A percentile compares a stretch with the other conserved stretches of the same genome.
Evolutionary conservation across 2,888 invertebrate species (phyloP).

Genomic region (Melanargia galathea): DNA sequence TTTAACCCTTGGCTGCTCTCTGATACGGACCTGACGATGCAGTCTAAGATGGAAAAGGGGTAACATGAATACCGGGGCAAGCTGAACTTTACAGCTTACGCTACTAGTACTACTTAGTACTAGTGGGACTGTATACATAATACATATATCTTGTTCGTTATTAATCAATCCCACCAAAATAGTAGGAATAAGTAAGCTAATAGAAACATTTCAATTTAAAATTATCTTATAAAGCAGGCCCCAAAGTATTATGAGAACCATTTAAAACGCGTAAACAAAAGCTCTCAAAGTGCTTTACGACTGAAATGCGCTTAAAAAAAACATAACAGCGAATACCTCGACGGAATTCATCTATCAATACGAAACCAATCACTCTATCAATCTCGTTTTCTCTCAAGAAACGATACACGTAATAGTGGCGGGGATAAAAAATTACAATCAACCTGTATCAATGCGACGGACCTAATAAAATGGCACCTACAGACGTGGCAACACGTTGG

Average conservation of each 20-base stretch:
- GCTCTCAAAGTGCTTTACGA: slow-evolving; percentile 17
- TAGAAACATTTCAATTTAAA: not conserved
- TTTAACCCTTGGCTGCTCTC: too few relatives aligned
- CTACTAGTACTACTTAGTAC: too few relatives aligned
- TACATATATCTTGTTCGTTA: too few relatives aligned
- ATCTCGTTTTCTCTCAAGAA: slow-evolving; percentile 20
- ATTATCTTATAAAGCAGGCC: slow-evolving; percentile 2
- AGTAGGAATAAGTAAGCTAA: not conserved
- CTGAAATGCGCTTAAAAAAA: slow-evolving; percentile 22
- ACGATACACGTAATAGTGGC: slow-evolving; percentile 19
- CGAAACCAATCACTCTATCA: slow-evolving; percentile 31
- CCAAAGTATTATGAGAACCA: not conserved
- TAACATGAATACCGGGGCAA: too few relatives aligned
- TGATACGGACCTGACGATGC: too few relatives aligned
- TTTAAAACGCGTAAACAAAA: slow-evolving; percentile 9
- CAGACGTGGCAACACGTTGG: not conserved
- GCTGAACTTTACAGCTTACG: too few relatives aligned
- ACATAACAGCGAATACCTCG: slow-evolving; percentile 20
- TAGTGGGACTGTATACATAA: too few relatives aligned
- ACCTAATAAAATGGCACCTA: slow-evolving; percentile 1
- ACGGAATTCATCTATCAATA: slow-evolving; percentile 31
- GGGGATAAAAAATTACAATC: slow-evolving; percentile 42
- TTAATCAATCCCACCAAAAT: not conserved
- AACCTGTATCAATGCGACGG: slow-evolving; percentile 54
- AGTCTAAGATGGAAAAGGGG: too few relatives aligned